These are phyloP conservation scores for Caenorhabditis inopinata DNA, from an alignment of 1,140 invertebrate species.

Conservation along the genomic window DNA sequence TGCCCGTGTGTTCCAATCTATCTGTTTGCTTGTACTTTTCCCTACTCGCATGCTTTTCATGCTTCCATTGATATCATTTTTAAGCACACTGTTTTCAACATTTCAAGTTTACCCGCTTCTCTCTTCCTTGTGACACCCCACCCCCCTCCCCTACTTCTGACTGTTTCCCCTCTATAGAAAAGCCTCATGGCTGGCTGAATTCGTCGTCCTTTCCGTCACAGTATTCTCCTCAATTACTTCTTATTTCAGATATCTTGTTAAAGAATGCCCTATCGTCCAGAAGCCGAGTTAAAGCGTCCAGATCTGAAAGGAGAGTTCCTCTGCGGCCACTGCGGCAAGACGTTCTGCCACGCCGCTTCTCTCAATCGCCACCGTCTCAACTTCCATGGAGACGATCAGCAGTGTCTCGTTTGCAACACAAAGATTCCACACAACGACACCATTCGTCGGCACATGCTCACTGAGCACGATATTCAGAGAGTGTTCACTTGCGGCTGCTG, in stretches of 20 bases:
- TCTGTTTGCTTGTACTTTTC: conserved; percentile 20
- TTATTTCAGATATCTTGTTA: neutral
- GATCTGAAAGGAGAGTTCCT: conserved; percentile 48
- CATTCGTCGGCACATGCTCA: conserved; percentile 40
- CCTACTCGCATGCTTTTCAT: conserved; percentile 4
- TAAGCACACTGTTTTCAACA: neutral
- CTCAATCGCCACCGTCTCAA: conserved; percentile 46
- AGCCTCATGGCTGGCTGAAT: too few species aligned
- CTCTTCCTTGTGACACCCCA: neutral
- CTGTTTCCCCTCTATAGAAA: too few species aligned
- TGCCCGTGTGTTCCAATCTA: neutral
- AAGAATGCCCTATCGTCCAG: conserved; percentile 44
- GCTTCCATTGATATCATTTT: neutral
- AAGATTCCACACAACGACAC: conserved; percentile 42
- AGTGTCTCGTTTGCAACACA: conserved; percentile 22
- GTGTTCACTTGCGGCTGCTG: conserved; percentile 48
- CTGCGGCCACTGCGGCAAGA: conserved; percentile 43
- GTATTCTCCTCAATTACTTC: neutral
- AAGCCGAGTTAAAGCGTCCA: conserved; percentile 41
- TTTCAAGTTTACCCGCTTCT: neutral
- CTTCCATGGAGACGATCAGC: conserved; percentile 47
- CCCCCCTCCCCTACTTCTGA: too few species aligned
- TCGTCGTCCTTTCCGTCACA: neutral
- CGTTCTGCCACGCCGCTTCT: conserved; percentile 45
- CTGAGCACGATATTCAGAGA: conserved; percentile 25